Evolutionary conservation across 2,888 invertebrate species (phyloP).

Genomic region (Zygaena filipendulae): DNA sequence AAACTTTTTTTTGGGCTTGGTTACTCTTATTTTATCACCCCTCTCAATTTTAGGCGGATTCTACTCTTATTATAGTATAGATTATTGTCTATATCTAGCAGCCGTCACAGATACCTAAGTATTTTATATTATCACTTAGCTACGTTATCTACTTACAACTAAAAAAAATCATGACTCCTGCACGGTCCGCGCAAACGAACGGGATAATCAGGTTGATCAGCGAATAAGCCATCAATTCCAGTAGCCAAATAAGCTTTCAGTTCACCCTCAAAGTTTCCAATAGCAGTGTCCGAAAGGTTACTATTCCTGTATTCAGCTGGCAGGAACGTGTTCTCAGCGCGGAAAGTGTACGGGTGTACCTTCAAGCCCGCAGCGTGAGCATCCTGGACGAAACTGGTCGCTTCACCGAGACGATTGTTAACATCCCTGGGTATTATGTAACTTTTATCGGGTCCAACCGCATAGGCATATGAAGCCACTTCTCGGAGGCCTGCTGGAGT

Average conservation of each 20-base stretch:
- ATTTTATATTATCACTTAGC: no score
- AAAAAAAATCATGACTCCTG: no score
- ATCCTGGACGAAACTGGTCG: slow-evolving; percentile 40
- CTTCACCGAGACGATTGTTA: slow-evolving; percentile 29
- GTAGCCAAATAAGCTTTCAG: slow-evolving; percentile 38
- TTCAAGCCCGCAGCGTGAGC: slow-evolving; percentile 43
- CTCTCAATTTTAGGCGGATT: no score
- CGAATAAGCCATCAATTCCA: slow-evolving; percentile 51
- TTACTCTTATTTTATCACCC: no score
- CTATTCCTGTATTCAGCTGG: slow-evolving; percentile 37
- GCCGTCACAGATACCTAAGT: no score
- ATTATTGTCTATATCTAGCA: no score
- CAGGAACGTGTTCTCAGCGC: slow-evolving; percentile 46
- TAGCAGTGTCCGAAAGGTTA: slow-evolving; percentile 20
- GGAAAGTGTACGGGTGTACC: slow-evolving; percentile 55
- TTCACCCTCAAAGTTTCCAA: slow-evolving; percentile 40
- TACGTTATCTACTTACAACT: no score
- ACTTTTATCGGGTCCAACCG: slow-evolving; percentile 49
- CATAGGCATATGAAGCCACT: slow-evolving; percentile 46
- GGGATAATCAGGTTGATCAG: slow-evolving; percentile 50
- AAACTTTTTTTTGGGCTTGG: no score
- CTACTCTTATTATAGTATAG: no score
- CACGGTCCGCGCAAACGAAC: slow-evolving; percentile 26
- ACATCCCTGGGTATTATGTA: slow-evolving; percentile 46
- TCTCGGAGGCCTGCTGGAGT: slow-evolving; percentile 39